These are phyloP conservation scores for Leucosticte australis DNA, from an alignment of 2,113 vertebrate genomes.

Conservation along the genomic window DNA sequence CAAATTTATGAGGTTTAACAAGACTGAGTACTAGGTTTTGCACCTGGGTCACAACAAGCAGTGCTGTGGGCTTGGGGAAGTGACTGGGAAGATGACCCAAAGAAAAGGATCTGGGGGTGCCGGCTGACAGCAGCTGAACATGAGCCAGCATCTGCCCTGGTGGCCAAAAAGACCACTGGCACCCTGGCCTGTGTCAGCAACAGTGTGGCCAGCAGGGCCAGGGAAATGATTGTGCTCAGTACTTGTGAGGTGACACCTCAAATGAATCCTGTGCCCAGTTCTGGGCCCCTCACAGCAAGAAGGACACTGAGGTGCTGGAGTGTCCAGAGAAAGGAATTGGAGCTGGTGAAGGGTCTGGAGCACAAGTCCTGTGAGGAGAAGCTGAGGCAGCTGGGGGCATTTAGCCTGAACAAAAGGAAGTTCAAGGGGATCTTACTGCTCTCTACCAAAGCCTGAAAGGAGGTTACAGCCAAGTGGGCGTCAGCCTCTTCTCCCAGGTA, in stretches of 20 bases:
- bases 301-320: neutral
- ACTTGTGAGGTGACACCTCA: accelerated
- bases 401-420: neutral
- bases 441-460: neutral
- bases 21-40: neutral
- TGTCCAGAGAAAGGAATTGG: neutral
- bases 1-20: neutral
- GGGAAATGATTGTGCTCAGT: neutral
- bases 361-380: too few relatives aligned
- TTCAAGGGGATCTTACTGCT: neutral
- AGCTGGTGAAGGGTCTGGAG: neutral
- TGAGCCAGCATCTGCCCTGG: neutral
- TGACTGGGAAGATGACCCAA: neutral
- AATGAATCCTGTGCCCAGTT: accelerated
- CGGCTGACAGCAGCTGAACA: neutral
- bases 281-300: neutral
- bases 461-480: neutral
- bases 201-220: neutral
- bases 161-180: neutral
- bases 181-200: neutral
- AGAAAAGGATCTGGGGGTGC: neutral
- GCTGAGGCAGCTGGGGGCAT: neutral
- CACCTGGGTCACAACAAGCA: neutral
- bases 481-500: neutral
- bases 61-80: neutral